Base-by-base conservation (phyloP, 2,797 vertebrate species). In the Pseudomugil tenellus region DNA sequence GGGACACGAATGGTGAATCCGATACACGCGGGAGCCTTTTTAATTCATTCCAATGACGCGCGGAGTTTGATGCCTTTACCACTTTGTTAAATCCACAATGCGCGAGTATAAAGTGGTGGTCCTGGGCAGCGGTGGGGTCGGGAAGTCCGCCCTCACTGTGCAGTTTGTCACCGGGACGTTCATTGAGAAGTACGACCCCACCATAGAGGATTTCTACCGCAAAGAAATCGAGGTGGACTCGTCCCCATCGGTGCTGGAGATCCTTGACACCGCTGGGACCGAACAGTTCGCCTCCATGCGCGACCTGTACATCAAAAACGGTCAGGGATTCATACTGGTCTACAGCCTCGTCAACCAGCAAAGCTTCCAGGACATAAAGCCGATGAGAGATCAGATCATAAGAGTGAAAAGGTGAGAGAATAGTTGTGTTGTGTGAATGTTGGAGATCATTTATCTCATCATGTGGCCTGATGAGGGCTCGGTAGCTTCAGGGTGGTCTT, bases 41-140 rank as follows among this genome's bases (percentile, higher is more conserved):
- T 60, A 63, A 63, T 81, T 80, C 25, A 48, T 83, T 86, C 90
- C 84, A 84, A 91, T 92, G 91, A 84, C 86, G 86, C 87, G 77
- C 73, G 74, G 72, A 79, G 87, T 86, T 74, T 89, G 85, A 89
- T 67, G 58, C 73, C 59, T 57, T n/a, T 80, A 74, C 76, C 80
- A 73, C 82, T 81, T 59, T 77, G 83, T 82, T 79, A 51, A 83
- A 66, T 58, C 84, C 84, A 83, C 87, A 87, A 98, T 98, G 97
- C 96, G 97, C 75, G 97, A 98, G 95, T 98, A 98, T 87, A 98
- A 98, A 93, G 97, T 98, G 94, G 97, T 98, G 95, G 97, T 98
- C 84, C 94, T 98, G 89, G 97, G 97, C 88, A 97, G 96, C 94
- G 97, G 97, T 67, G 97, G 97, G 86, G 97, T 98, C 84, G 97